Percentiles rank a stretch among this genome's conserved stretches.
These are phyloP conservation scores for Tetranychus piercei DNA, from an alignment of 2,888 invertebrate species.

Conservation along the genomic window DNA sequence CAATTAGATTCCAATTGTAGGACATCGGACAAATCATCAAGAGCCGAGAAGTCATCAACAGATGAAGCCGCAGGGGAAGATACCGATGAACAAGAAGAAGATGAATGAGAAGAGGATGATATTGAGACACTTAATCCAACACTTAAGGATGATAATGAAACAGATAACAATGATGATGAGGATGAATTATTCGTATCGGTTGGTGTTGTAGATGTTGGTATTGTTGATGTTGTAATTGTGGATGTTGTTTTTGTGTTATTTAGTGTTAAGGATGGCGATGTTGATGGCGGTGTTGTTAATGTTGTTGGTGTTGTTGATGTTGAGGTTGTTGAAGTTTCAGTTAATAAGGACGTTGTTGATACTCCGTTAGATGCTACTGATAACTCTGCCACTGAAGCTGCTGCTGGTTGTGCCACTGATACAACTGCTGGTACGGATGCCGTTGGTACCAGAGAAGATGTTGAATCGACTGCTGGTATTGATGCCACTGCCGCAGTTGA, in stretches of 20 bases:
- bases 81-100: neutral
- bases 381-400: neutral
- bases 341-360: neutral
- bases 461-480: neutral
- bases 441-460: neutral
- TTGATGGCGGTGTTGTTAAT: neutral
- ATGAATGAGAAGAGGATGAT: neutral
- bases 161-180: neutral
- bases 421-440: neutral
- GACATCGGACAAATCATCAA: constrained; percentile 53
- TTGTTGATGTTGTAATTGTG: neutral
- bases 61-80: neutral
- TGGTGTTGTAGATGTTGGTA: neutral
- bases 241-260: neutral
- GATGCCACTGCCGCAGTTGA: neutral
- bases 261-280: neutral
- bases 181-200: neutral
- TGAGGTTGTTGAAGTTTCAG: neutral
- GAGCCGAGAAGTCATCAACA: constrained; percentile 24
- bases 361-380: neutral
- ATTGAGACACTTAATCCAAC: neutral
- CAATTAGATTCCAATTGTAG: constrained; percentile 44
- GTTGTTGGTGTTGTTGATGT: neutral
- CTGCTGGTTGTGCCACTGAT: neutral
- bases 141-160: too few relatives aligned